Evolutionary conservation across 2,797 vertebrate species (phyloP).

Genomic region (Urophycis tenuis): DNA sequence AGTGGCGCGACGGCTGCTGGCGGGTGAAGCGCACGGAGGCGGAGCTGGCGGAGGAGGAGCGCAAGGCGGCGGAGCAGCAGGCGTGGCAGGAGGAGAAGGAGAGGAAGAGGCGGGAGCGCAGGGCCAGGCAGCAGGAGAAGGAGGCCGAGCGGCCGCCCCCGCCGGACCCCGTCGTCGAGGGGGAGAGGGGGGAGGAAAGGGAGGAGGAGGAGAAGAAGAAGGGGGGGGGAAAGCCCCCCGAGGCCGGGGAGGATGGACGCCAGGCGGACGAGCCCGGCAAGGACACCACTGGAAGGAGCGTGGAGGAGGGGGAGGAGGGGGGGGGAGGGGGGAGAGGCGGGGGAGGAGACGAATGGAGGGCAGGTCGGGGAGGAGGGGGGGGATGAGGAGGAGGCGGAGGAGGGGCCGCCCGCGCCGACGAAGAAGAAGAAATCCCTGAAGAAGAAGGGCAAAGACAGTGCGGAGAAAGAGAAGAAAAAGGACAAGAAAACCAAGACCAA

Average conservation of each 20-base stretch:
- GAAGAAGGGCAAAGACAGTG: too few species aligned
- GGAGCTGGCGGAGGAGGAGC: conserved; percentile 57
- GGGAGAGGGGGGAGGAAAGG: conserved; percentile 2
- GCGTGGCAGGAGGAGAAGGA: conserved; percentile 53
- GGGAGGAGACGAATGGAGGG: neutral
- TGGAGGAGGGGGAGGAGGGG: neutral
- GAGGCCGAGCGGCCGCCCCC: conserved; percentile 22
- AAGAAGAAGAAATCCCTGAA: conserved; percentile 42
- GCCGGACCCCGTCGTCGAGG: neutral
- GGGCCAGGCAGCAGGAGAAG: conserved; percentile 51
- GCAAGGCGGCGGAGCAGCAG: conserved; percentile 46
- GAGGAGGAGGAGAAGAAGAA: conserved; percentile 10
- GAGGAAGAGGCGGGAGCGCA: conserved; percentile 51
- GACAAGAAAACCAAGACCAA: conserved; percentile 51
- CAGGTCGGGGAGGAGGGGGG: conserved; percentile 21
- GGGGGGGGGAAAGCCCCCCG: conserved; percentile 5
- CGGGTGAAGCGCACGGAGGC: conserved; percentile 60
- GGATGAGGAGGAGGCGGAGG: conserved; percentile 16
- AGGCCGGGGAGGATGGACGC: conserved; percentile 26
- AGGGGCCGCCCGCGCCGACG: conserved; percentile 25
- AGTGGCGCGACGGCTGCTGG: conserved; percentile 68
- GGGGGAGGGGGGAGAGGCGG: neutral
- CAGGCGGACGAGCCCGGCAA: conserved; percentile 22
- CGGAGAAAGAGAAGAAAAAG: conserved; percentile 9
- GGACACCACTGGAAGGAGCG: conserved; percentile 21